A percentile compares a stretch with the other conserved stretches of the same genome.
phyloP scores from a whole-genome alignment of 2,888 invertebrate species.

The Mythimna impura region DNA sequence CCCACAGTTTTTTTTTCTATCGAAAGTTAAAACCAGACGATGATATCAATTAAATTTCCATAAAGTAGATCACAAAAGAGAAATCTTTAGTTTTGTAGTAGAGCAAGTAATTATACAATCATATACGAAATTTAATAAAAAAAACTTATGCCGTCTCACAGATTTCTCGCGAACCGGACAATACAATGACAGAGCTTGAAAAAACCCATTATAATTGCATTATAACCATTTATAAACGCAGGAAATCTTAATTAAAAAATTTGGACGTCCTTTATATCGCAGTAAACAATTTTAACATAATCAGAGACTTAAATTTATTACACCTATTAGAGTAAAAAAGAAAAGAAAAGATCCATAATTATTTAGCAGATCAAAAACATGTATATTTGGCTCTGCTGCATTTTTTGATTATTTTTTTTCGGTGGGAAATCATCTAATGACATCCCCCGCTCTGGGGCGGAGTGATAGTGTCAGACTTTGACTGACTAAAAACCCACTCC shows the following conservation, averaged over 20 bases:
- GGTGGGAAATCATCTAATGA: too few relatives aligned
- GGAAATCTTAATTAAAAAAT: neutral
- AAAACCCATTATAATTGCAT: conserved; percentile 16
- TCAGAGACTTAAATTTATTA: neutral
- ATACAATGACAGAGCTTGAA: neutral
- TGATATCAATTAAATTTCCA: neutral
- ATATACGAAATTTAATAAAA: neutral
- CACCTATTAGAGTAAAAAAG: neutral
- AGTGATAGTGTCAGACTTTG: too few relatives aligned
- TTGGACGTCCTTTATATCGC: neutral
- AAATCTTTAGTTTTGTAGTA: conserved; percentile 8
- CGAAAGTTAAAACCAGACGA: neutral
- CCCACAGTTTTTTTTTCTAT: conserved; percentile 13
- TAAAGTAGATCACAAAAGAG: conserved; percentile 11
- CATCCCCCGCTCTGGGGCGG: too few relatives aligned
- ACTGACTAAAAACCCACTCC: too few relatives aligned
- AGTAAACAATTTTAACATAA: neutral
- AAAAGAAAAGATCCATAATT: neutral
- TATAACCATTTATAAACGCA: neutral
- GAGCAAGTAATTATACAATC: neutral
- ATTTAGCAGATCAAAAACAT: neutral
- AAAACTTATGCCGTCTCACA: neutral
- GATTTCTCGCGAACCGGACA: neutral
- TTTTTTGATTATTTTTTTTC: neutral
- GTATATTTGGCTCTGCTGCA: neutral